phyloP scores from a whole-genome alignment of 2,797 vertebrate genomes.

The Tokudaia tokunoshimensis region DNA sequence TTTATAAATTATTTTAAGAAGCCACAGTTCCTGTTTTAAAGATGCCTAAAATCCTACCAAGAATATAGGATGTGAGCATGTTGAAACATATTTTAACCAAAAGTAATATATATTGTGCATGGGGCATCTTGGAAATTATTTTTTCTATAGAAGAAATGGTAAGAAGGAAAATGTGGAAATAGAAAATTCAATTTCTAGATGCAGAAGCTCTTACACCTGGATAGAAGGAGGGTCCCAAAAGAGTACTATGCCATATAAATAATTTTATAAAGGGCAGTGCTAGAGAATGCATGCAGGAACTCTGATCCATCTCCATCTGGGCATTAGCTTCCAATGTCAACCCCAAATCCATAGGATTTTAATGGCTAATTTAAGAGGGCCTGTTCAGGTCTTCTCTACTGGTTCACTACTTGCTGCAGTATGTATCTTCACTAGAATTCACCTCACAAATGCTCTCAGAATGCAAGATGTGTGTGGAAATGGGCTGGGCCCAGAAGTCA shows the following conservation, averaged over 20 bases:
- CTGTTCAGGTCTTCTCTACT: neutral
- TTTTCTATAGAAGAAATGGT: neutral
- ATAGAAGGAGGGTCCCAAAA: neutral
- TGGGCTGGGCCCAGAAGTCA: too few species aligned
- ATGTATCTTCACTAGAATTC: neutral
- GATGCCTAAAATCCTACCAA: neutral
- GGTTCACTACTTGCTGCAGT: neutral
- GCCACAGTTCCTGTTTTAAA: neutral
- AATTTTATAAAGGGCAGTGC: neutral
- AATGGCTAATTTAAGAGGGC: neutral
- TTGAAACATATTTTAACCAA: neutral
- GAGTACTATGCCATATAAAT: neutral
- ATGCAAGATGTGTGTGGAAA: neutral
- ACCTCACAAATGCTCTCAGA: neutral
- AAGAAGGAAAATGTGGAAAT: neutral
- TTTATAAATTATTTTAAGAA: constrained; percentile 5
- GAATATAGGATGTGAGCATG: neutral
- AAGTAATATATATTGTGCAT: neutral
- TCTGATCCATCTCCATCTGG: neutral
- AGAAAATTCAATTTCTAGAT: neutral
- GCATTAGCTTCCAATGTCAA: neutral
- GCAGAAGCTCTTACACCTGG: neutral
- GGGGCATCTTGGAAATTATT: neutral
- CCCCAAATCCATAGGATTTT: neutral
- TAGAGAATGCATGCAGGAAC: neutral